Conservation (phyloP, 2,113 vertebrate genomes). For the Otis tarda region DNA sequence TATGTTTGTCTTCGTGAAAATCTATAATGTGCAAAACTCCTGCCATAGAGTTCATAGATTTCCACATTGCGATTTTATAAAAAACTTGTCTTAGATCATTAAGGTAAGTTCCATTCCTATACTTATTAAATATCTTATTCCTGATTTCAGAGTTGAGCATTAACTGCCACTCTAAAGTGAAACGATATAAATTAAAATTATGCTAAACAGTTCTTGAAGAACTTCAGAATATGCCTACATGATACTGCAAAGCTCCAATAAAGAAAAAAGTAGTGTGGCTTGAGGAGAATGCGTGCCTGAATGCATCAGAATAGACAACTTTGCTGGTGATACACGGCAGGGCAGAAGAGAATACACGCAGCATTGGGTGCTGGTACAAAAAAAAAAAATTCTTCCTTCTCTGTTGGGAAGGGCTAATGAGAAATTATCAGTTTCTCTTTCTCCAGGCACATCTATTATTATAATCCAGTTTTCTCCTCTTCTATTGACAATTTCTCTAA, state of each 20-base stretch:
- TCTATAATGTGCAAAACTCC: neutral
- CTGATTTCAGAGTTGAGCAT: neutral
- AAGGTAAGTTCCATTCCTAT: neutral
- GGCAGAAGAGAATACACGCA: neutral
- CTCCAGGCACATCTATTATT: neutral
- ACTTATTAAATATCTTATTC: neutral
- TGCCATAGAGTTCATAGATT: neutral
- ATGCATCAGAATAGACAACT: neutral
- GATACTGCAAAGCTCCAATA: neutral
- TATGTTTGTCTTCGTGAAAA: neutral
- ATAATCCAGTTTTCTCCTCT: neutral
- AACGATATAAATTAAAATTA: neutral
- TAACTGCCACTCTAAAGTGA: neutral
- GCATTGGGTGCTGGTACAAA: neutral
- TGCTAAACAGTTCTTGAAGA: neutral
- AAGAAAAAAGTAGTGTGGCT: neutral
- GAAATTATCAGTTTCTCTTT: neutral
- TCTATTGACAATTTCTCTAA: neutral
- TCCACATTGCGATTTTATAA: neutral
- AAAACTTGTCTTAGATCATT: neutral
- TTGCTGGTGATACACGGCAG: neutral
- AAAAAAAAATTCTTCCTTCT: neutral
- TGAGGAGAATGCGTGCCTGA: neutral
- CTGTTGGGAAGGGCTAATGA: neutral
- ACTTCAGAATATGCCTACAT: neutral